These are phyloP conservation scores for Ligdia adustata DNA, from an alignment of 2,888 invertebrate species.

Conservation along the genomic window DNA sequence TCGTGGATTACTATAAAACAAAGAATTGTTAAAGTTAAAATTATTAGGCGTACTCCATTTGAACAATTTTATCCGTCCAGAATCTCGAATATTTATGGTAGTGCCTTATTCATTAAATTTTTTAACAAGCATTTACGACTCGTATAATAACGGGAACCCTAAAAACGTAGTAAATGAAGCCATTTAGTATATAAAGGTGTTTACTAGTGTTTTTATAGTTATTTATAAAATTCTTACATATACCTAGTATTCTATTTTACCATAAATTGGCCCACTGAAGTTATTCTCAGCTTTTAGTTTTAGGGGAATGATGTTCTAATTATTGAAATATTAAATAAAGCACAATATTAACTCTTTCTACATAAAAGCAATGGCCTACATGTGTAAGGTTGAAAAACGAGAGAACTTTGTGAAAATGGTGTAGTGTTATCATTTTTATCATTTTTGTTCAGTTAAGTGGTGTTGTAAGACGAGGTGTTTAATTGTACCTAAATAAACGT, in stretches of 20 bases:
- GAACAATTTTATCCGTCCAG: slow-evolving; percentile 27
- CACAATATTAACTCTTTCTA: no score
- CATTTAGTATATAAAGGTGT: not conserved
- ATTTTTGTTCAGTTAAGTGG: slow-evolving; percentile 21
- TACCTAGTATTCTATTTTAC: no score
- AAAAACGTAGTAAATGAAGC: not conserved
- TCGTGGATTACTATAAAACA: no score
- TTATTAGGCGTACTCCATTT: not conserved
- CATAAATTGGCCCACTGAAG: no score
- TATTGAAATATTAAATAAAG: no score
- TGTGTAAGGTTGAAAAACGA: slow-evolving; percentile 1
- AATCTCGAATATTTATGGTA: slow-evolving; percentile 20
- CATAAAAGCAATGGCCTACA: no score
- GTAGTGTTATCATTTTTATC: slow-evolving; percentile 8
- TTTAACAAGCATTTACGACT: slow-evolving; percentile 1
- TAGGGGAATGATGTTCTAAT: no score
- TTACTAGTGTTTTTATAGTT: no score
- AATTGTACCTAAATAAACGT: slow-evolving; percentile 34
- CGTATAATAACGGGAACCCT: not conserved
- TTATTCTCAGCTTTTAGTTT: no score
- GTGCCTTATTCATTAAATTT: not conserved
- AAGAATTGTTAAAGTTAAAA: no score
- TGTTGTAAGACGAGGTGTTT: slow-evolving; percentile 55
- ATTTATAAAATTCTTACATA: no score
- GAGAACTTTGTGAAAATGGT: slow-evolving; percentile 9